Evolutionary conservation across 1,140 invertebrate genomes (phyloP).

Genomic region (Onthophagus taurus): DNA sequence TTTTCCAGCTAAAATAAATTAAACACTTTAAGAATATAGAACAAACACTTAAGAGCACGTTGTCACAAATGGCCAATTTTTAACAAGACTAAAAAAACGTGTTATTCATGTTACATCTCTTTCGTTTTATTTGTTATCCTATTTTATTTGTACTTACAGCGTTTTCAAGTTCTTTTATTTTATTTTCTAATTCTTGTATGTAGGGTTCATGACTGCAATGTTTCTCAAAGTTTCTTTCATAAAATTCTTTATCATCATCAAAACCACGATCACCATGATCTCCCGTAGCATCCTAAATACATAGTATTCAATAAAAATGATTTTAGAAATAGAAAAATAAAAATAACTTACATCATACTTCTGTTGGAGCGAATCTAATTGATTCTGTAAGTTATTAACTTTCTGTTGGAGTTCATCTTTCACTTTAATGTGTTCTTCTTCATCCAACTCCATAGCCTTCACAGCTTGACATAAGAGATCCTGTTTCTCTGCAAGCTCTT

Average conservation of each 20-base stretch:
- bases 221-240: slow-evolving; percentile 2
- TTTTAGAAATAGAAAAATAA: neutral
- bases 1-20: slow-evolving; percentile 5
- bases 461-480: slow-evolving; percentile 73
- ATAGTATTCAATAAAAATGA: neutral
- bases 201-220: neutral
- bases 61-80: too few species aligned
- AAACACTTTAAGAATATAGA: neutral
- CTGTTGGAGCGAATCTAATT: slow-evolving; percentile 13
- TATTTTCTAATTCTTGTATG: slow-evolving; percentile 9
- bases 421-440: slow-evolving; percentile 35
- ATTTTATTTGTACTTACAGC: slow-evolving; percentile 15
- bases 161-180: slow-evolving; percentile 16
- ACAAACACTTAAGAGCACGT: neutral
- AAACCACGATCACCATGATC: slow-evolving; percentile 11
- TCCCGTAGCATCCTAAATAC: slow-evolving; percentile 12
- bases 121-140: too few species aligned
- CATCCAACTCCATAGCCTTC: slow-evolving; percentile 57
- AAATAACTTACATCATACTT: slow-evolving; percentile 15
- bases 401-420: slow-evolving; percentile 13
- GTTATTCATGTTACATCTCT: too few species aligned
- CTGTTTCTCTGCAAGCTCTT: slow-evolving; percentile 72
- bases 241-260: slow-evolving; percentile 6
- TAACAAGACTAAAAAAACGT: too few species aligned
- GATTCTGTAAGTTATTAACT: slow-evolving; percentile 9